Percentiles rank a stretch among this genome's conserved stretches.
These are phyloP conservation scores for Rhadinocentrus ornatus DNA, from an alignment of 2,797 vertebrate species.

Conservation along the genomic window DNA sequence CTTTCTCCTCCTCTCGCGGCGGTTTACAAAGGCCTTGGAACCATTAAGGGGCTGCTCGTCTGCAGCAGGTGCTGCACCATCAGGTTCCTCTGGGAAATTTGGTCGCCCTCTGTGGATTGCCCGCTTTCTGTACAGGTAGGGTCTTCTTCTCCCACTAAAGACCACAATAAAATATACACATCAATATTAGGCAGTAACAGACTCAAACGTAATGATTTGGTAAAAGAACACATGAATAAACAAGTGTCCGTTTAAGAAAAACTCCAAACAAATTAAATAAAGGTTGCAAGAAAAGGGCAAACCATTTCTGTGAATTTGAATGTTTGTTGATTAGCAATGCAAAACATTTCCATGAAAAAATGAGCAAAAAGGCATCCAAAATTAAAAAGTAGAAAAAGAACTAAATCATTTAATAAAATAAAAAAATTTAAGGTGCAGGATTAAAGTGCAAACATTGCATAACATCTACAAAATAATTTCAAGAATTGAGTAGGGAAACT, in stretches of 20 bases:
- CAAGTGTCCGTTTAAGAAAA: slow-evolving; percentile 22
- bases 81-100: slow-evolving; percentile 76
- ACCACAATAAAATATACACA: slow-evolving; percentile 48
- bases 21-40: slow-evolving; percentile 77
- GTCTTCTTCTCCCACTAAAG: slow-evolving; percentile 84
- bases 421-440: slow-evolving; percentile 67
- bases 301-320: slow-evolving; percentile 60
- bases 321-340: slow-evolving; percentile 50
- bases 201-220: slow-evolving; percentile 12
- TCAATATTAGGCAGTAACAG: slow-evolving; percentile 41
- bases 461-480: slow-evolving; percentile 57
- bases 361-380: slow-evolving; percentile 66
- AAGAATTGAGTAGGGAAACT: slow-evolving; percentile 61
- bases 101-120: slow-evolving; percentile 85
- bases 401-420: slow-evolving; percentile 60
- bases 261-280: slow-evolving; percentile 46
- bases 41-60: slow-evolving; percentile 78
- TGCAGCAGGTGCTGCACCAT: slow-evolving; percentile 32
- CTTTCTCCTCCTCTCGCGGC: slow-evolving; percentile 90
- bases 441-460: slow-evolving; percentile 62
- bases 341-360: slow-evolving; percentile 52
- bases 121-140: slow-evolving; percentile 86
- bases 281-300: slow-evolving; percentile 62
- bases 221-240: slow-evolving; percentile 45
- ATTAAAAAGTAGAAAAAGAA: slow-evolving; percentile 44